Percentiles rank a stretch among this genome's conserved stretches.
Evolutionary conservation across 2,113 vertebrate genomes (phyloP).

Genomic region (Tragelaphus scriptus): DNA sequence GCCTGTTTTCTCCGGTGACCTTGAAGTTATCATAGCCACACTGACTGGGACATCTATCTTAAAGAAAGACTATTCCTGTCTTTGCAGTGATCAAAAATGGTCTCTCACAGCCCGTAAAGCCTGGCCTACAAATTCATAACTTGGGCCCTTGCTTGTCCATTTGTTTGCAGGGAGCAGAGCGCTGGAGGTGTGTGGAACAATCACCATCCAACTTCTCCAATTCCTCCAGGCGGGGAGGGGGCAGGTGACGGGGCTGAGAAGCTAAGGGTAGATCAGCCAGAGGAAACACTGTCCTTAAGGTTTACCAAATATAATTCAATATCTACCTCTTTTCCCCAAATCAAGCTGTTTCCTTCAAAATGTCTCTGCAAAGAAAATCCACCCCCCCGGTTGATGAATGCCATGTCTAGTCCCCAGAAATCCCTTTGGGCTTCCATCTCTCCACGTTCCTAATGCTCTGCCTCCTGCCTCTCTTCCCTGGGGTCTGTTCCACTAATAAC

Average conservation of each 20-base stretch:
- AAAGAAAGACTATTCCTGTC: background rate
- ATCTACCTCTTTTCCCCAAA: background rate
- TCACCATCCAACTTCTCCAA: accelerated
- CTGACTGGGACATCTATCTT: background rate
- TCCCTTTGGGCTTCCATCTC: background rate
- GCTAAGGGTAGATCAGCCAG: background rate
- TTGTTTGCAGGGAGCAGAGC: accelerated
- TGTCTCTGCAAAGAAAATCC: background rate
- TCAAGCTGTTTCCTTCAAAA: background rate
- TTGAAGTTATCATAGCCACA: background rate
- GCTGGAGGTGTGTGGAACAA: accelerated
- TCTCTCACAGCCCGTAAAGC: background rate
- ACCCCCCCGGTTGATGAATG: background rate
- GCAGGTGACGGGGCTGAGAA: accelerated
- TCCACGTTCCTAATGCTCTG: background rate
- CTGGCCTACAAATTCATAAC: background rate
- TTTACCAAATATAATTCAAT: background rate
- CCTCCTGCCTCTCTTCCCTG: background rate
- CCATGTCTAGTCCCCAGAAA: background rate
- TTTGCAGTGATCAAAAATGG: background rate
- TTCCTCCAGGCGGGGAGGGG: background rate
- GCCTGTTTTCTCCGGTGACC: background rate
- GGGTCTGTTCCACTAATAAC: background rate
- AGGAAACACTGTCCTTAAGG: background rate
- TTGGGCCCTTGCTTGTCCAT: accelerated